A percentile compares a stretch with the other conserved stretches of the same genome.
phyloP scores from a whole-genome alignment of 2,888 invertebrate species.

The Drosophila anomelani region DNA sequence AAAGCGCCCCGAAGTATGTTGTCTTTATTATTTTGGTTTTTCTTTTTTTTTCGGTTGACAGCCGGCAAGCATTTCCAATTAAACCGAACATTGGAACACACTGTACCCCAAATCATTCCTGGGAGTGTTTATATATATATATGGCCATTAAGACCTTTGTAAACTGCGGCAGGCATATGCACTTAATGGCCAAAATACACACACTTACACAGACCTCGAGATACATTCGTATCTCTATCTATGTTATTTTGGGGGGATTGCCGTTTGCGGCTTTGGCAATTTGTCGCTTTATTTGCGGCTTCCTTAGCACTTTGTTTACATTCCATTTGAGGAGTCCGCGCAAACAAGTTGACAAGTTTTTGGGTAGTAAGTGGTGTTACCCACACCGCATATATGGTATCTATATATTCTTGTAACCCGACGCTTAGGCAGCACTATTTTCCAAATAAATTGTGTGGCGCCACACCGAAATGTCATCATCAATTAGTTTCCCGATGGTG shows the following conservation, averaged over 20 bases:
- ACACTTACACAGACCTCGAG: slow-evolving; percentile 28
- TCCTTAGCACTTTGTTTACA: slow-evolving; percentile 59
- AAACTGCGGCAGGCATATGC: slow-evolving; percentile 60
- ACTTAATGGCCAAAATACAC: slow-evolving; percentile 63
- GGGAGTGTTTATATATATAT: background rate
- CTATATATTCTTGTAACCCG: slow-evolving; percentile 14
- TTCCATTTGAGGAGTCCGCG: slow-evolving; percentile 48
- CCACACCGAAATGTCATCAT: slow-evolving; percentile 27
- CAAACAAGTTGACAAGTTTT: slow-evolving; percentile 56
- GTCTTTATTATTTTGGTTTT: slow-evolving; percentile 60
- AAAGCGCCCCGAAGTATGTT: slow-evolving; percentile 72
- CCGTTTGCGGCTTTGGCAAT: slow-evolving; percentile 54
- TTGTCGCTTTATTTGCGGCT: slow-evolving; percentile 58
- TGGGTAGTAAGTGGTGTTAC: background rate
- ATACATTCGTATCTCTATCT: slow-evolving; percentile 20
- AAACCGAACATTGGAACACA: slow-evolving; percentile 40
- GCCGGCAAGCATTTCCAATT: slow-evolving; percentile 67
- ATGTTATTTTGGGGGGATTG: slow-evolving; percentile 15
- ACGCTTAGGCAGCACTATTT: slow-evolving; percentile 11
- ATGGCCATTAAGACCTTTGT: slow-evolving; percentile 49
- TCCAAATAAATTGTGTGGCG: slow-evolving; percentile 17
- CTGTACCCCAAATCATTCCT: slow-evolving; percentile 5
- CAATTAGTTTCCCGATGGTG: slow-evolving; percentile 33
- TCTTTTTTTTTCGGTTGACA: slow-evolving; percentile 45
- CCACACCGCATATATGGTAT: background rate